Evolutionary conservation across 2,113 vertebrate genomes (phyloP).

Genomic region (Tragelaphus strepsiceros): DNA sequence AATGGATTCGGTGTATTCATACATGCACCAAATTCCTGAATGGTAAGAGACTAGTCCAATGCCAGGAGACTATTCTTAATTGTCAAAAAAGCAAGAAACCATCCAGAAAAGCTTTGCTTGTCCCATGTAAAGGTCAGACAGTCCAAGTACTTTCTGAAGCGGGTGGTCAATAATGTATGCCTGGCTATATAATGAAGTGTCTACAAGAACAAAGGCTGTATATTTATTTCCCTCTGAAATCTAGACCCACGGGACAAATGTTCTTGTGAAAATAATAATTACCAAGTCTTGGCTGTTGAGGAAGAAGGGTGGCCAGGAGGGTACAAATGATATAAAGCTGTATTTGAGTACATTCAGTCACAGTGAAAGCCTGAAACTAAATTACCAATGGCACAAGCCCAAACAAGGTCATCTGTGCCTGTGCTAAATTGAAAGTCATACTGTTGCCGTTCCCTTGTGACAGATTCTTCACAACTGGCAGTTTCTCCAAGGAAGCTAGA

Average conservation of each 20-base stretch:
- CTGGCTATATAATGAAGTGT: neutral
- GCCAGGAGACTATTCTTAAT: neutral
- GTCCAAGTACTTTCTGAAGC: neutral
- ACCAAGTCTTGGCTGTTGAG: neutral
- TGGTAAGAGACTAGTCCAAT: neutral
- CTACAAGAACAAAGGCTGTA: neutral
- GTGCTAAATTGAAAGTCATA: neutral
- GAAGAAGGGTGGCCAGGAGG: neutral
- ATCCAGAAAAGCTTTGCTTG: neutral
- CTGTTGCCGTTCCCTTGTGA: neutral
- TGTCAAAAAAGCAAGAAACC: neutral
- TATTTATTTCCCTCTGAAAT: neutral
- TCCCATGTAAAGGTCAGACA: neutral
- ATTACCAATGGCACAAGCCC: neutral
- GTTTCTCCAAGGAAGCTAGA: neutral
- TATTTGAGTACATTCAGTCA: neutral
- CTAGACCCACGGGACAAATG: neutral
- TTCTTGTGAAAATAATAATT: conserved; percentile 47
- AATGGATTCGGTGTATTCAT: neutral
- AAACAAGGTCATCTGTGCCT: neutral
- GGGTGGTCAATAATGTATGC: neutral
- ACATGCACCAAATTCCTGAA: neutral
- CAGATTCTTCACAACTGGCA: neutral
- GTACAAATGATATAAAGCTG: neutral
- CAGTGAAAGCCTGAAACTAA: neutral